A percentile compares a stretch with the other conserved stretches of the same genome.
Conservation (phyloP, 1,140 invertebrate genomes). For the Bombyx mori region ASM3026992v2 NC_085121.1:2516501-2517000, state of each 20-base stretch:
- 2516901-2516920: conserved; percentile 43
- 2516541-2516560: conserved; percentile 41
- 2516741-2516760: conserved; percentile 18
- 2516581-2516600: conserved; percentile 37
- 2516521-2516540: conserved; percentile 42
- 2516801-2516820: conserved; percentile 46
- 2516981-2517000: conserved; percentile 28
- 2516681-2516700: conserved; percentile 49
- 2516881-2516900: conserved; percentile 28
- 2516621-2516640: conserved; percentile 31
- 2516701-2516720: conserved; percentile 45
- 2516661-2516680: conserved; percentile 52
- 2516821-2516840: conserved; percentile 61
- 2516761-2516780: conserved; percentile 38
- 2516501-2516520: conserved; percentile 51
- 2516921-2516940: conserved; percentile 53
- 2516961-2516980: conserved; percentile 37
- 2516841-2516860: conserved; percentile 28
- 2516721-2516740: conserved; percentile 37
- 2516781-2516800: conserved; percentile 37
- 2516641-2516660: conserved; percentile 30
- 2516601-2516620: conserved; percentile 52
- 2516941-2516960: conserved; percentile 49
- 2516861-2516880: conserved; percentile 28
- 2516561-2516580: conserved; percentile 46